Evolutionary conservation across 30 jellyfish, hydroid and myxozoan species (phyloP), one percentile per base, ranked within the genome.

Genomic region (Catostylus mosaicus): DNA sequence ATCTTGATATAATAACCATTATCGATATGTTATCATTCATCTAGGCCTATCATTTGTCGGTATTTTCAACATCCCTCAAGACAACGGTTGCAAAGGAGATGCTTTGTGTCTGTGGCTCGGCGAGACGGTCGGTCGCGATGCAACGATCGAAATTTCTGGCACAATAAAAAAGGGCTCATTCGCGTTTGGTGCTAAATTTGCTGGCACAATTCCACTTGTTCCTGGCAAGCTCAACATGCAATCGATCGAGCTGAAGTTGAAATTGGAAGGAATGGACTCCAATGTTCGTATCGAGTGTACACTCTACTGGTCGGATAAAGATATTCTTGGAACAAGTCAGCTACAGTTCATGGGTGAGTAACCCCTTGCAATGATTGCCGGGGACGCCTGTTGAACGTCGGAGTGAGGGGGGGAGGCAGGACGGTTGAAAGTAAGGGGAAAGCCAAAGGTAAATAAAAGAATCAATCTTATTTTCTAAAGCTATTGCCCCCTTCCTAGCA

Each of bases 31-130:
- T n/a, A n/a, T n/a, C n/a, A n/a, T n/a, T n/a, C n/a, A 4, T 43
- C 16, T 23, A 84, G 95, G 95, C 20, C 22, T 84, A 2, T 26
- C 84, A 10, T 37, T 84, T 9, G 70, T 66, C 34, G 95, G 83
- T 1, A 75, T 69, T 2, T 74, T 84, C 77, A 73, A 66, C 69
- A 74, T 84, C 14, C 95, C 95, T 16, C 76, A 84, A 74, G 89
- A 74, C 67, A 35, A 50, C 38, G 75, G 75, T 29, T 84, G 95
- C 57, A 26, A 73, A 26, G 95, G 95, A n/a, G 95, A 84, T 50
- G 67, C 95, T 6, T 65, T 84, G 19, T 84, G 95, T 35, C 51
- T 52, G 19, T 84, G 85, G 88, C 60, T 84, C 56, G 82, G 75
- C 7, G 88, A 73, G 37, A 84, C 75, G 33, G 72, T 83, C 0